A percentile compares a stretch with the other conserved stretches of the same genome.
phyloP scores from a whole-genome alignment of 1,140 invertebrate genomes.

The Teleogryllus occipitalis region DNA sequence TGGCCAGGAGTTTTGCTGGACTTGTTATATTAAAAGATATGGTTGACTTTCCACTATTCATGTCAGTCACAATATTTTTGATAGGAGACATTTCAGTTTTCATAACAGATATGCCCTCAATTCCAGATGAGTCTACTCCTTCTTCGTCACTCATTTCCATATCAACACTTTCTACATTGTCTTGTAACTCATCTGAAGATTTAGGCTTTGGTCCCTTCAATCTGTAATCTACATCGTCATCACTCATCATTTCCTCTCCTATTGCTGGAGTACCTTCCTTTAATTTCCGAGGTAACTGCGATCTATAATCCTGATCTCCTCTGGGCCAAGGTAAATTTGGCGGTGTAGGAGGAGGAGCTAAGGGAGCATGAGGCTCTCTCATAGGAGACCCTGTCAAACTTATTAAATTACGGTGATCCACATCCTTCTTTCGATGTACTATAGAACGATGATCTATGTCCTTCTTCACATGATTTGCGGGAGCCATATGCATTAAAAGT shows the following conservation, averaged over 20 bases:
- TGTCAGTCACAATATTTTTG: background rate
- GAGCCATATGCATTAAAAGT: slow-evolving; percentile 7
- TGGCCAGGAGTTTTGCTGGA: slow-evolving; percentile 13
- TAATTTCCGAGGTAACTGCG: slow-evolving; percentile 27
- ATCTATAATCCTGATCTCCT: slow-evolving; percentile 23
- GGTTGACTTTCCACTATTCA: slow-evolving; percentile 2
- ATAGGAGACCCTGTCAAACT: slow-evolving; percentile 64
- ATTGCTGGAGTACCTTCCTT: slow-evolving; percentile 19
- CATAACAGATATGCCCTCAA: background rate
- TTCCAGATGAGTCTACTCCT: background rate
- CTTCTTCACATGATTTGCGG: slow-evolving; percentile 14
- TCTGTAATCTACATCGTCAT: slow-evolving; percentile 18
- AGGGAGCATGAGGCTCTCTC: slow-evolving; percentile 32
- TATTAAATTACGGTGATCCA: slow-evolving; percentile 77
- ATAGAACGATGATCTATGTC: slow-evolving; percentile 26
- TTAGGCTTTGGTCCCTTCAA: slow-evolving; percentile 7
- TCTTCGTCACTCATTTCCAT: slow-evolving; percentile 70
- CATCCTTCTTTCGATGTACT: slow-evolving; percentile 44
- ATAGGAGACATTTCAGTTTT: background rate
- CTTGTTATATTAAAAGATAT: slow-evolving; percentile 20
- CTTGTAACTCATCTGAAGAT: slow-evolving; percentile 28
- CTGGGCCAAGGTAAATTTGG: slow-evolving; percentile 14
- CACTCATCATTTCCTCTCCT: slow-evolving; percentile 6
- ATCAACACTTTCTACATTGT: slow-evolving; percentile 56
- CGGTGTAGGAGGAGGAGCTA: slow-evolving; percentile 26